Conservation (phyloP, 1,140 invertebrate species). For the Saccostrea glomerata region DNA sequence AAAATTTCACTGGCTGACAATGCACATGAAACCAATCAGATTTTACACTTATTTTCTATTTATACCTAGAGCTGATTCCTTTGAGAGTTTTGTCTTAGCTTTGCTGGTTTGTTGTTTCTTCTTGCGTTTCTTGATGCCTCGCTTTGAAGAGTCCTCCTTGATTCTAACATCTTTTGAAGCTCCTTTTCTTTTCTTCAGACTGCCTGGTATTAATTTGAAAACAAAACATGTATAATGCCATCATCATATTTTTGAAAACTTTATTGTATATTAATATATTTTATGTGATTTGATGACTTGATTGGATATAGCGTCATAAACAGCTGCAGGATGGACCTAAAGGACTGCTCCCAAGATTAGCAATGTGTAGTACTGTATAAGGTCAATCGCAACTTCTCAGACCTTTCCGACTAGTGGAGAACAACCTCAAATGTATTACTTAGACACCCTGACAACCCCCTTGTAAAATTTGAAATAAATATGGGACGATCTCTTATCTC, state of each 20-base stretch:
- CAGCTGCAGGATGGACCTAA: too few relatives aligned
- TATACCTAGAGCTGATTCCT: neutral
- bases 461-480: too few relatives aligned
- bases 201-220: neutral
- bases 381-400: too few relatives aligned
- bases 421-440: too few relatives aligned
- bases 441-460: too few relatives aligned
- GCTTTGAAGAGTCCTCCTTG: neutral
- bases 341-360: too few relatives aligned
- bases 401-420: too few relatives aligned
- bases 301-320: too few relatives aligned
- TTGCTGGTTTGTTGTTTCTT: neutral
- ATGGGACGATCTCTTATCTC: too few relatives aligned
- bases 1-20: neutral
- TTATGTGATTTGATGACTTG: neutral
- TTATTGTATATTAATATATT: neutral
- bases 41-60: neutral
- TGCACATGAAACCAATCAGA: neutral
- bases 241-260: neutral
- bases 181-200: neutral
- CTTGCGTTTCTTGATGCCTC: neutral
- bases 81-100: neutral
- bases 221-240: neutral
- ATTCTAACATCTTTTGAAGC: neutral
- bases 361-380: too few relatives aligned